Percentiles rank a stretch among this genome's conserved stretches.
These are phyloP conservation scores for Linurgus olivaceus DNA, from an alignment of 2,797 vertebrate genomes.

Conservation along the genomic window DNA sequence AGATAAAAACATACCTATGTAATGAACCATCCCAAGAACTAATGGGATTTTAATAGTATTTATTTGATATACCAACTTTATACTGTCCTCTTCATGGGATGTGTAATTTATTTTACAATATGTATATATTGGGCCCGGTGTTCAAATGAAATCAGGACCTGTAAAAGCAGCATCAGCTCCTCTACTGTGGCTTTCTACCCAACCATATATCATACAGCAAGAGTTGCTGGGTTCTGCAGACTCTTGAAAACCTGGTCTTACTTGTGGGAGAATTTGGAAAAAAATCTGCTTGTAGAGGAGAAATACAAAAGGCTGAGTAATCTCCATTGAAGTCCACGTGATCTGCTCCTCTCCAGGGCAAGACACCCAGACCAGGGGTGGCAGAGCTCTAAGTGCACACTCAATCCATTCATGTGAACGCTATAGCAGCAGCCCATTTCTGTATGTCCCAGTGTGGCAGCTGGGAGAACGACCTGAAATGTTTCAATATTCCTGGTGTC, in stretches of 20 bases:
- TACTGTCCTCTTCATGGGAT: background rate
- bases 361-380: background rate
- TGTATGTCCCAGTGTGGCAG: background rate
- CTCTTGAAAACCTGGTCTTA: background rate
- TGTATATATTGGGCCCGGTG: rapidly evolving
- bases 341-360: background rate
- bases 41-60: background rate
- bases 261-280: background rate
- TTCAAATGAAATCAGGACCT: background rate
- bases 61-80: background rate
- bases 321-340: background rate
- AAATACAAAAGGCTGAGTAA: background rate
- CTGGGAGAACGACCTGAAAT: background rate
- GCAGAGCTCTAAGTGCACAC: background rate
- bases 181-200: background rate
- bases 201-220: background rate
- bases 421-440: background rate
- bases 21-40: background rate
- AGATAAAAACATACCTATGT: background rate
- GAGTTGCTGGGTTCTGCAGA: background rate
- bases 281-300: background rate
- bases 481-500: background rate
- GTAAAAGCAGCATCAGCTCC: background rate
- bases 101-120: background rate
- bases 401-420: rapidly evolving